Conservation (phyloP, 1,140 invertebrate species). For the Papilio helenus region DNA sequence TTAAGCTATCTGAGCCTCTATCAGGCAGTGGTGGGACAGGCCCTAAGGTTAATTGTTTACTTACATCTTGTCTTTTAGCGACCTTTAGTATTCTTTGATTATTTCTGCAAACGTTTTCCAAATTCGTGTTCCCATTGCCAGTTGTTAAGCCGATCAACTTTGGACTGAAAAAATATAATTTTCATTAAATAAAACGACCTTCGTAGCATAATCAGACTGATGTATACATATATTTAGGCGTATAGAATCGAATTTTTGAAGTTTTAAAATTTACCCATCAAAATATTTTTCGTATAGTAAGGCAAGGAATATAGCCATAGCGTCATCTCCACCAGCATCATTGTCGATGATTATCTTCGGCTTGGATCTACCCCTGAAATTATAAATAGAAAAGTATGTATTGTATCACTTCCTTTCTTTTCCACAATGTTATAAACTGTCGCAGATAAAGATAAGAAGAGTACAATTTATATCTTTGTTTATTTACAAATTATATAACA, state of each 20-base stretch:
- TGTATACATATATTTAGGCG: too few species aligned
- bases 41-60: conserved; percentile 48
- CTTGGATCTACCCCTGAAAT: conserved; percentile 44
- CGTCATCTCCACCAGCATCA: conserved; percentile 72
- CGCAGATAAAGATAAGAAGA: too few species aligned
- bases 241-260: too few species aligned
- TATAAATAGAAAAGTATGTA: conserved; percentile 31
- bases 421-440: not conserved
- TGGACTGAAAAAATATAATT: conserved; percentile 58
- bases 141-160: conserved; percentile 67
- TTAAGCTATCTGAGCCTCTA: too few species aligned
- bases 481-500: too few species aligned
- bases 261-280: conserved; percentile 58
- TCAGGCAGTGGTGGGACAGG: too few species aligned
- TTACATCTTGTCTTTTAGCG: conserved; percentile 69
- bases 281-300: conserved; percentile 66
- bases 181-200: too few species aligned
- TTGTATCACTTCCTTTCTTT: not conserved
- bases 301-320: conserved; percentile 71
- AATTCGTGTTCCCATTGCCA: conserved; percentile 67
- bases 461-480: too few species aligned
- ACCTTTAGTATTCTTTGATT: conserved; percentile 71
- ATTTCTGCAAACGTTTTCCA: conserved; percentile 67
- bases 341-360: conserved; percentile 68
- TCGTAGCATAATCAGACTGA: too few species aligned